A percentile compares a stretch with the other conserved stretches of the same genome.
Conservation (phyloP, 1,140 invertebrate species). For the Latrodectus geometricus region DNA sequence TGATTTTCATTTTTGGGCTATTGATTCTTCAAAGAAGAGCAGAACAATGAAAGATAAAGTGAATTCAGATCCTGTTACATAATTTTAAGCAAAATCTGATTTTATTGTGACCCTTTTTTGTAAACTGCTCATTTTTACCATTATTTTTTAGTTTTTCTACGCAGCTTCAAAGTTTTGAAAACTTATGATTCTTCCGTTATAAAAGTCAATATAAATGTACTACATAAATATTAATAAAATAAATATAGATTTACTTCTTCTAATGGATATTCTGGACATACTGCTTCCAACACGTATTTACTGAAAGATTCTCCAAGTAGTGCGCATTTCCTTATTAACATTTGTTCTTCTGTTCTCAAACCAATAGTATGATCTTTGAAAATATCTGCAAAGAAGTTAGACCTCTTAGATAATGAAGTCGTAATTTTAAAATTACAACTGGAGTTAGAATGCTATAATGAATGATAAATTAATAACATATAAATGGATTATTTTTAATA, state of each 20-base stretch:
- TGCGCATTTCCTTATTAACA: constrained; percentile 30
- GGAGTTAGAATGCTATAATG: too few relatives aligned
- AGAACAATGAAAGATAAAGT: too few relatives aligned
- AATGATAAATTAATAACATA: too few relatives aligned
- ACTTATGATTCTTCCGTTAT: neutral
- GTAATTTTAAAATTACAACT: too few relatives aligned
- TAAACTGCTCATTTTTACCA: neutral
- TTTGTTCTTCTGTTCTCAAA: constrained; percentile 34
- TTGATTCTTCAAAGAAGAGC: too few relatives aligned
- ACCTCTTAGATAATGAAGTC: too few relatives aligned
- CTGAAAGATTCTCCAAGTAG: constrained; percentile 26
- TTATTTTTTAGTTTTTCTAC: neutral
- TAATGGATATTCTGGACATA: constrained; percentile 29
- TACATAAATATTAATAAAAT: neutral
- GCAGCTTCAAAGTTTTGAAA: neutral
- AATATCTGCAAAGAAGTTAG: neutral
- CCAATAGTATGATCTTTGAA: constrained; percentile 28
- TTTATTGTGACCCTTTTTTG: too few relatives aligned
- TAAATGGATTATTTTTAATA: too few relatives aligned
- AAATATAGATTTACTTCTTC: neutral
- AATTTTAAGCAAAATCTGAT: too few relatives aligned
- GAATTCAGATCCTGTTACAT: too few relatives aligned
- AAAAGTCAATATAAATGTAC: neutral
- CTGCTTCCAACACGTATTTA: constrained; percentile 17
- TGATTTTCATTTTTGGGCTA: too few relatives aligned